Conservation (phyloP, 2,888 invertebrate species). For the Athrips mouffetella region DNA sequence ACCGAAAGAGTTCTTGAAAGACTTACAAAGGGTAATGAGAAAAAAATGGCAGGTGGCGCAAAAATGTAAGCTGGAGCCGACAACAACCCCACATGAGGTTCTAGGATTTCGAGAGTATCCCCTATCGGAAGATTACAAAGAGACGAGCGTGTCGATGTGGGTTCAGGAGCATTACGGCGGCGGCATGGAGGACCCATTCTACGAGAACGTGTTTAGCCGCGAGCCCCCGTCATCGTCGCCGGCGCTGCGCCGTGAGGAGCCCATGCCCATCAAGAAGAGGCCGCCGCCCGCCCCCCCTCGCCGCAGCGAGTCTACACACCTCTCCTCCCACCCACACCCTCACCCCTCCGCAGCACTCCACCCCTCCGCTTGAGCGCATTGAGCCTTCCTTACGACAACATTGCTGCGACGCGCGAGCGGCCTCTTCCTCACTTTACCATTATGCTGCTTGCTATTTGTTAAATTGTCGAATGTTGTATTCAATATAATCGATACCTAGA, state of each 20-base stretch:
- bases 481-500: no score
- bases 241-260: slow-evolving; percentile 42
- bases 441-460: no score
- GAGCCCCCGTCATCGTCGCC: slow-evolving; percentile 37
- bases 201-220: slow-evolving; percentile 83
- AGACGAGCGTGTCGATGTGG: slow-evolving; percentile 93
- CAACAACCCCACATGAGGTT: slow-evolving; percentile 94
- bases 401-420: no score
- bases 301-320: slow-evolving; percentile 83
- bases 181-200: slow-evolving; percentile 79
- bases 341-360: slow-evolving; percentile 40
- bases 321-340: slow-evolving; percentile 39
- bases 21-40: slow-evolving; percentile 93
- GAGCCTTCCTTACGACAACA: no score
- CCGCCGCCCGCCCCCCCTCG: slow-evolving; percentile 95
- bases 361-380: background rate
- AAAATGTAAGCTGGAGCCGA: slow-evolving; percentile 91
- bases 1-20: slow-evolving; percentile 90
- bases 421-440: no score
- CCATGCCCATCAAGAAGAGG: slow-evolving; percentile 79
- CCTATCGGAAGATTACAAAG: slow-evolving; percentile 83
- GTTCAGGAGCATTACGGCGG: slow-evolving; percentile 91
- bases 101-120: slow-evolving; percentile 92
- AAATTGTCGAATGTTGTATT: no score
- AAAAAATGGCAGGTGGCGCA: slow-evolving; percentile 97